A percentile compares a stretch with the other conserved stretches of the same genome.
Evolutionary conservation across 92 coral and sea anemone genomes (phyloP).

Genomic region (Isaurus tuberculatus): DNA sequence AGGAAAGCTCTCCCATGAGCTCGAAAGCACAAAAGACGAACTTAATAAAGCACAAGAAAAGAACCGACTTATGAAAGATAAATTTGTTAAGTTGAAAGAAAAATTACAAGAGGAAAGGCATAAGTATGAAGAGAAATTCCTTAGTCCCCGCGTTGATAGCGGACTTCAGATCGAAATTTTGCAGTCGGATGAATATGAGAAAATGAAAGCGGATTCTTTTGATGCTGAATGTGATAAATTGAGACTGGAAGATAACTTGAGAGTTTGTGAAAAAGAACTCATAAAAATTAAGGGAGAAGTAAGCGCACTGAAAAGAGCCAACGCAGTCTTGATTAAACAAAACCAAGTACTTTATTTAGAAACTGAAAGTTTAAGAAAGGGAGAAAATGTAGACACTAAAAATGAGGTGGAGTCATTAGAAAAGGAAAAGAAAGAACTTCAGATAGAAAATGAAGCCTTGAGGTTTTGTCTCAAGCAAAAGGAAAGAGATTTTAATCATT

Average conservation of each 20-base stretch:
- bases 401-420: slow-evolving; percentile 58
- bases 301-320: slow-evolving; percentile 88
- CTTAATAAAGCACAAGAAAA: slow-evolving; percentile 78
- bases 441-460: slow-evolving; percentile 67
- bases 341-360: slow-evolving; percentile 93
- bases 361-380: slow-evolving; percentile 79
- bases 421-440: slow-evolving; percentile 75
- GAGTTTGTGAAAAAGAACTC: slow-evolving; percentile 69
- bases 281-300: slow-evolving; percentile 73
- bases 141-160: slow-evolving; percentile 84
- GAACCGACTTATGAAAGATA: slow-evolving; percentile 79
- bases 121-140: slow-evolving; percentile 73
- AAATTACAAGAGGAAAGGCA: slow-evolving; percentile 80
- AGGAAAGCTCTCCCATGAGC: slow-evolving; percentile 72
- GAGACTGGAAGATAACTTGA: slow-evolving; percentile 74
- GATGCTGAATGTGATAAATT: slow-evolving; percentile 71
- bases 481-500: slow-evolving; percentile 63
- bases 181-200: slow-evolving; percentile 73
- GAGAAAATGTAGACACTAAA: slow-evolving; percentile 49
- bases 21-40: slow-evolving; percentile 69
- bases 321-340: slow-evolving; percentile 88
- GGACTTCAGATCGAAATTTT: slow-evolving; percentile 82
- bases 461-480: slow-evolving; percentile 60
- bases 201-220: slow-evolving; percentile 69
- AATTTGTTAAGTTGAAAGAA: slow-evolving; percentile 65